phyloP scores from a whole-genome alignment of 2,888 invertebrate species.

The Anoplius nigerrimus region DNA sequence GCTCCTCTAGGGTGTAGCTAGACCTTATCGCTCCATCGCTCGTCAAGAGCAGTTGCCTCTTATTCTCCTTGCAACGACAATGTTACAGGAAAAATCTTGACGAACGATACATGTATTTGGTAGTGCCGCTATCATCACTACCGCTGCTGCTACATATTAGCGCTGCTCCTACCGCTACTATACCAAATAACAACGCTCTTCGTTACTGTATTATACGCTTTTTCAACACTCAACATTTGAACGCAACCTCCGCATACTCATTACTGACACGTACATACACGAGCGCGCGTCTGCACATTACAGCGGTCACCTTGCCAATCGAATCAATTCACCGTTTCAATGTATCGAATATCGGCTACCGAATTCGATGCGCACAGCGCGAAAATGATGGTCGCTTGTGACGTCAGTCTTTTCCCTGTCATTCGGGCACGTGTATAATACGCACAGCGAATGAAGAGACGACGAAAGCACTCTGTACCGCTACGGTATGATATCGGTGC shows the following conservation, averaged over 20 bases:
- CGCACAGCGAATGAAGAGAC: too few relatives aligned
- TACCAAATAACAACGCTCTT: constrained; percentile 35
- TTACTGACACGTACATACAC: neutral
- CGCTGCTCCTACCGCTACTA: constrained; percentile 41
- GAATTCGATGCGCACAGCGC: too few relatives aligned
- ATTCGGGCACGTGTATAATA: too few relatives aligned
- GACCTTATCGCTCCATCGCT: constrained; percentile 53
- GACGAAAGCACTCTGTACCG: too few relatives aligned
- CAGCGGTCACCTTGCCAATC: neutral
- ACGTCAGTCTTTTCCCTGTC: too few relatives aligned
- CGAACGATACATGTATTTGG: constrained; percentile 53
- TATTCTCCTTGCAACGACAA: neutral
- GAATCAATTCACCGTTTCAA: too few relatives aligned
- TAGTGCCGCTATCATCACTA: constrained; percentile 58
- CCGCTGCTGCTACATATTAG: constrained; percentile 57
- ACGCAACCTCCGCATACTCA: constrained; percentile 4
- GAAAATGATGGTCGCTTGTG: too few relatives aligned
- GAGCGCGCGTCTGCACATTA: neutral
- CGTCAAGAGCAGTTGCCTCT: constrained; percentile 36
- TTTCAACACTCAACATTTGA: constrained; percentile 38
- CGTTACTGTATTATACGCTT: constrained; percentile 26
- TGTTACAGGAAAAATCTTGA: constrained; percentile 44
- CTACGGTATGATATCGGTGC: too few relatives aligned
- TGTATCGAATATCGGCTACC: too few relatives aligned
- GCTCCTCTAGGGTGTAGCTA: constrained; percentile 61